phyloP scores from a whole-genome alignment of 2,888 invertebrate species.

The Protodeltote pygarga region DNA sequence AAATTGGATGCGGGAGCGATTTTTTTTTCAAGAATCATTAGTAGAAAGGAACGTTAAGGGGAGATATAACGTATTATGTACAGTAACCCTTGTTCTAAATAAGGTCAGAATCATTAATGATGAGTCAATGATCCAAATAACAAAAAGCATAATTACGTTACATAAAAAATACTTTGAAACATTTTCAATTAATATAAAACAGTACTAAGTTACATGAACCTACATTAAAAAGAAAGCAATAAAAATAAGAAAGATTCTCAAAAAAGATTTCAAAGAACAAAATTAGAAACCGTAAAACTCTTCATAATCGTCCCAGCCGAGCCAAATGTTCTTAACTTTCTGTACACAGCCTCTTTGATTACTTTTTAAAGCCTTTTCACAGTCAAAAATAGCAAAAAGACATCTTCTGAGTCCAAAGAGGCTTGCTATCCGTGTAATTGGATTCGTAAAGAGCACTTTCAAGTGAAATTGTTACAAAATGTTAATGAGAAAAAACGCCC shows the following conservation, averaged over 20 bases:
- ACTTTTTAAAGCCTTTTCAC: slow-evolving; percentile 78
- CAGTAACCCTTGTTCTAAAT: too few relatives aligned
- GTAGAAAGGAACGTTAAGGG: too few relatives aligned
- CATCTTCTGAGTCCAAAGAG: slow-evolving; percentile 67
- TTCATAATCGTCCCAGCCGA: slow-evolving; percentile 68
- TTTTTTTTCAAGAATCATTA: too few relatives aligned
- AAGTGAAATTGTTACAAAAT: slow-evolving; percentile 63
- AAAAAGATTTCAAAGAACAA: slow-evolving; percentile 66
- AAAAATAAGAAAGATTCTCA: slow-evolving; percentile 45
- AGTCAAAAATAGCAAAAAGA: slow-evolving; percentile 73
- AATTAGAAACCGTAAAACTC: slow-evolving; percentile 78
- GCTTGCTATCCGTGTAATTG: slow-evolving; percentile 76
- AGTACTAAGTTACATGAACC: slow-evolving; percentile 1
- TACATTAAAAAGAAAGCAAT: slow-evolving; percentile 33
- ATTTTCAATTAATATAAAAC: slow-evolving; percentile 11
- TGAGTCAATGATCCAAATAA: too few relatives aligned
- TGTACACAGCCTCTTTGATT: slow-evolving; percentile 76
- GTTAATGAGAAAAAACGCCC: slow-evolving; percentile 61
- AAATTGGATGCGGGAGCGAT: slow-evolving; percentile 9
- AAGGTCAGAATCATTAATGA: too few relatives aligned
- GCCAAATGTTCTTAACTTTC: slow-evolving; percentile 76
- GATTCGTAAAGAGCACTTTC: slow-evolving; percentile 69
- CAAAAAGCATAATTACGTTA: too few relatives aligned
- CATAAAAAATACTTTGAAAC: too few relatives aligned
- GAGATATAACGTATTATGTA: too few relatives aligned